These are phyloP conservation scores for Parauchenoglanis punctatus DNA, from an alignment of 2,797 vertebrate genomes.

Conservation along the genomic window DNA sequence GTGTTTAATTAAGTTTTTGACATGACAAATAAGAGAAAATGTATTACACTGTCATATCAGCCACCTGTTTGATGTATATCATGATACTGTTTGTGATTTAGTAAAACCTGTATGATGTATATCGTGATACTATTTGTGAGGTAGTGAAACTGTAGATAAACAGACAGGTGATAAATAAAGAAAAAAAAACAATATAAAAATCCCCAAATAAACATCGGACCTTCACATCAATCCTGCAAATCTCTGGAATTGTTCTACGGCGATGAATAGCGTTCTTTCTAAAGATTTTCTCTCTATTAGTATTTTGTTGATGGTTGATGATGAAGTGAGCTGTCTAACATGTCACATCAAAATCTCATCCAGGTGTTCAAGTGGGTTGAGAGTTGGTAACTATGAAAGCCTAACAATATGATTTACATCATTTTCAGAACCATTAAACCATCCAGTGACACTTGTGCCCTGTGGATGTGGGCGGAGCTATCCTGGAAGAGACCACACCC, in stretches of 20 bases:
- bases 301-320: not conserved
- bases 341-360: not conserved
- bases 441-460: not conserved
- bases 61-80: not conserved
- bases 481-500: not conserved
- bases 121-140: not conserved
- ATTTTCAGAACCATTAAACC: not conserved
- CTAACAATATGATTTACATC: not conserved
- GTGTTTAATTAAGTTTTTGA: not conserved
- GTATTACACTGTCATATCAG: not conserved
- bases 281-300: not conserved
- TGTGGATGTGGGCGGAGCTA: not conserved
- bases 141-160: not conserved
- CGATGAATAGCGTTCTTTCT: not conserved
- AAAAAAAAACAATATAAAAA: not conserved
- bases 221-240: not conserved
- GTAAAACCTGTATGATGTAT: not conserved
- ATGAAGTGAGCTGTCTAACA: not conserved
- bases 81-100: not conserved
- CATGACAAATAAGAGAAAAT: not conserved
- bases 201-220: not conserved
- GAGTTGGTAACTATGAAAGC: not conserved
- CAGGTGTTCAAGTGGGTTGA: not conserved
- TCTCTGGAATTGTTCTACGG: not conserved
- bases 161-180: not conserved